Percentiles rank a stretch among this genome's conserved stretches.
phyloP scores from a whole-genome alignment of 2,797 vertebrate species.

The Anguilla anguilla region DNA sequence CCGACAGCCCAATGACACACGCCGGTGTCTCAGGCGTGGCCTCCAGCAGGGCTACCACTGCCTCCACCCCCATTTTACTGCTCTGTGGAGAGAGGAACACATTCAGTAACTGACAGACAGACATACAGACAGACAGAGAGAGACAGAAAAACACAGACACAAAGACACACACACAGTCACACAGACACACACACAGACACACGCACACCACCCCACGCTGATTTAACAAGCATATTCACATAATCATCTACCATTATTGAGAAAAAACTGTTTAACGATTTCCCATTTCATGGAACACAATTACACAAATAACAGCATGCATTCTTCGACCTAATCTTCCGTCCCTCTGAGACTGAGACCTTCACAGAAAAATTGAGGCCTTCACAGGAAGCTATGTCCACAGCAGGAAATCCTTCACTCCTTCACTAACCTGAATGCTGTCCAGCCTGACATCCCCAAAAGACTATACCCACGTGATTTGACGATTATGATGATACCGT shows the following conservation, averaged over 20 bases:
- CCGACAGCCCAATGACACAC: constrained; percentile 90
- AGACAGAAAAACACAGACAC: not conserved
- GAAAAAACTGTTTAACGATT: not conserved
- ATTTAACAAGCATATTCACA: not conserved
- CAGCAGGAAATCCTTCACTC: too few relatives aligned
- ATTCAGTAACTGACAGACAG: not conserved
- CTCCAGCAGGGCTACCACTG: constrained; percentile 89
- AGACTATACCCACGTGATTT: too few relatives aligned
- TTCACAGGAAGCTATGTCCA: too few relatives aligned
- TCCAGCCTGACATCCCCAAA: too few relatives aligned
- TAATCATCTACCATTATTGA: not conserved
- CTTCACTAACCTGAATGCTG: too few relatives aligned
- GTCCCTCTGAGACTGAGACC: too few relatives aligned
- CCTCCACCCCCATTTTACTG: constrained; percentile 93
- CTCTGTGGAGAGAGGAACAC: constrained; percentile 73
- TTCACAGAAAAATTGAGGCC: too few relatives aligned
- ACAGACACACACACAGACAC: not conserved
- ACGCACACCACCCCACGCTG: not conserved
- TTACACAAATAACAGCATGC: not conserved
- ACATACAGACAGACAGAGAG: not conserved
- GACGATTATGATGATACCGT: too few relatives aligned
- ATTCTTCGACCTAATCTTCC: too few relatives aligned
- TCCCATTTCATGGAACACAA: not conserved
- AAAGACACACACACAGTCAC: not conserved
- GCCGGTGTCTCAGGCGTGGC: constrained; percentile 85